These are phyloP conservation scores for Aphidoletes aphidimyza DNA, from an alignment of 2,888 invertebrate genomes.

Conservation along the genomic window DNA sequence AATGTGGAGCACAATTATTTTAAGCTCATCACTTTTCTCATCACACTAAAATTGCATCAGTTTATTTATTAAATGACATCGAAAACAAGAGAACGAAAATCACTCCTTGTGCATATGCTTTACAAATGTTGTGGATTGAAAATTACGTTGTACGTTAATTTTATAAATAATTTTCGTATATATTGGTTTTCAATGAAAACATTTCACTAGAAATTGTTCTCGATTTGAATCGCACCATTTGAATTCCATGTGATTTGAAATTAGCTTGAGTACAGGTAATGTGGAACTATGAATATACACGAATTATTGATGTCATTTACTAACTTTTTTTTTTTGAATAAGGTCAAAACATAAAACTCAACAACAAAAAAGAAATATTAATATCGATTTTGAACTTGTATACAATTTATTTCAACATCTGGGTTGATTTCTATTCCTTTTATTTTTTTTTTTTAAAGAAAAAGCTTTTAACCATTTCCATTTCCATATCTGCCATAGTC, in stretches of 20 bases:
- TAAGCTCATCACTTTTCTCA: slow-evolving; percentile 37
- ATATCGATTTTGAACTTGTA: not conserved
- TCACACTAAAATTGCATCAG: slow-evolving; percentile 37
- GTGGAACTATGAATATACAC: not conserved
- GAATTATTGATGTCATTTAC: not conserved
- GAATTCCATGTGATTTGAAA: too few relatives aligned
- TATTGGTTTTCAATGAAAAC: too few relatives aligned
- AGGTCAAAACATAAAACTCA: not conserved
- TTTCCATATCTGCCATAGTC: not conserved
- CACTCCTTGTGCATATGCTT: not conserved
- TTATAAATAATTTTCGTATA: too few relatives aligned
- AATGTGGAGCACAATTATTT: not conserved
- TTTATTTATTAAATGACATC: slow-evolving; percentile 1
- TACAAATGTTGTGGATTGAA: not conserved
- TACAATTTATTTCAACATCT: not conserved
- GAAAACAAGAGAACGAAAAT: not conserved
- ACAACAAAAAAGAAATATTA: not conserved
- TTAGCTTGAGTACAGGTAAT: not conserved
- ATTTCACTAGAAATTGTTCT: too few relatives aligned
- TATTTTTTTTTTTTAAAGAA: too few relatives aligned
- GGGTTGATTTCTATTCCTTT: not conserved
- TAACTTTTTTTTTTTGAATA: too few relatives aligned
- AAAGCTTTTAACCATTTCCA: slow-evolving; percentile 6
- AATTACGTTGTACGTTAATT: not conserved
- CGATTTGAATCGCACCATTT: too few relatives aligned